A percentile compares a stretch with the other conserved stretches of the same genome.
These are phyloP conservation scores for Holacanthella duospinosa DNA, from an alignment of 2,888 invertebrate species.

Conservation along the genomic window DNA sequence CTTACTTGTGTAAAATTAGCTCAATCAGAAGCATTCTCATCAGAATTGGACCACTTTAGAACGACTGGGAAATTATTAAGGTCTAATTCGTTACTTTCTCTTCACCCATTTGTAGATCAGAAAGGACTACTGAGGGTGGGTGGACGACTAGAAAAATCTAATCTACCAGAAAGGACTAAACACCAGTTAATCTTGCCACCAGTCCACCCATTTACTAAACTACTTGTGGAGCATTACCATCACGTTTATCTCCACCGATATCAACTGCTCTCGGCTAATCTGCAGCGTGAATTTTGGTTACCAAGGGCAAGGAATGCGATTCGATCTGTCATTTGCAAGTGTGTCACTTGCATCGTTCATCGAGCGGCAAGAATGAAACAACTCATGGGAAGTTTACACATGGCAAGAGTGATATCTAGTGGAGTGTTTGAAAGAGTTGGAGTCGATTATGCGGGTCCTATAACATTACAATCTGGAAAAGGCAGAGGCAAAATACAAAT, in stretches of 20 bases:
- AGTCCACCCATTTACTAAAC: slow-evolving; percentile 4
- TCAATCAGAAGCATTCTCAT: background rate
- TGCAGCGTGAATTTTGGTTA: slow-evolving; percentile 10
- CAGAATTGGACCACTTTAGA: background rate
- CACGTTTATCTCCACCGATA: slow-evolving; percentile 11
- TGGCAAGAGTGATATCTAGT: slow-evolving; percentile 23
- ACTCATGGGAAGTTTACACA: slow-evolving; percentile 38
- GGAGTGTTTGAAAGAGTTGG: slow-evolving; percentile 36
- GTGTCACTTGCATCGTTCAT: slow-evolving; percentile 20
- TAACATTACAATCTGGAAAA: slow-evolving; percentile 17
- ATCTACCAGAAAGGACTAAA: slow-evolving; percentile 13
- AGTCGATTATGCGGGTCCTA: slow-evolving; percentile 25
- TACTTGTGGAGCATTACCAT: slow-evolving; percentile 16
- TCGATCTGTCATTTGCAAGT: slow-evolving; percentile 7
- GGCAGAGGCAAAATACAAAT: slow-evolving; percentile 20
- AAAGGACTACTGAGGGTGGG: slow-evolving; percentile 27
- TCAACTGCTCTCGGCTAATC: slow-evolving; percentile 8
- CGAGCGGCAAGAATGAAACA: slow-evolving; percentile 17
- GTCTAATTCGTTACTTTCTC: background rate
- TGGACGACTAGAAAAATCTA: slow-evolving; percentile 24
- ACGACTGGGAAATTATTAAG: background rate
- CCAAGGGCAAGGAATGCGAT: slow-evolving; percentile 5
- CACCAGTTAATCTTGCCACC: slow-evolving; percentile 23
- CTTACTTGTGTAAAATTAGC: background rate
- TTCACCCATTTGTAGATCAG: slow-evolving; percentile 25